These are phyloP conservation scores for Bambusicola thoracicus DNA, from an alignment of 2,113 vertebrate genomes.

Conservation along the genomic window DNA sequence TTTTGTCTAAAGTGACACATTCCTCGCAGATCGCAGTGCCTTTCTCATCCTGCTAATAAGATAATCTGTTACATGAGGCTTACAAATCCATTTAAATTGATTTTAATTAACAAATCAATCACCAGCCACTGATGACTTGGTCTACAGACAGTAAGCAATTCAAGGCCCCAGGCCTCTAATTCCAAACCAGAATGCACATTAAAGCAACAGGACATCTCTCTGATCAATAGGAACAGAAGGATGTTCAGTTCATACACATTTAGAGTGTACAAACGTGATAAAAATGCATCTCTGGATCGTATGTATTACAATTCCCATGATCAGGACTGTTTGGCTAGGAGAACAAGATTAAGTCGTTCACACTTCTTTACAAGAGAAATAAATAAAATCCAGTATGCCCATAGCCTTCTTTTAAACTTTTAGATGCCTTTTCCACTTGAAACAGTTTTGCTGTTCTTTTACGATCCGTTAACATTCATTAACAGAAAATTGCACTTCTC, in stretches of 20 bases:
- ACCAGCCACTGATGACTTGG: constrained; percentile 69
- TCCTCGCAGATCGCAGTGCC: constrained; percentile 71
- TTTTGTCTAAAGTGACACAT: constrained; percentile 68
- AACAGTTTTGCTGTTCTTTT: constrained; percentile 12
- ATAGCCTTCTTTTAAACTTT: constrained; percentile 7
- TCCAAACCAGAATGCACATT: constrained; percentile 70
- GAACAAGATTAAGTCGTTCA: constrained; percentile 40
- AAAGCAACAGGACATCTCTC: constrained; percentile 64
- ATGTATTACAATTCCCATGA: constrained; percentile 4
- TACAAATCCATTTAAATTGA: constrained; percentile 85
- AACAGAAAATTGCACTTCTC: constrained; percentile 15
- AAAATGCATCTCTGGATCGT: constrained; percentile 48
- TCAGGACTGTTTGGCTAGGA: neutral
- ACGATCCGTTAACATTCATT: neutral
- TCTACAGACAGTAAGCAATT: constrained; percentile 69
- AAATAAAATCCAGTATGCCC: neutral
- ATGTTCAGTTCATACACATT: constrained; percentile 50
- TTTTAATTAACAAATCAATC: constrained; percentile 86
- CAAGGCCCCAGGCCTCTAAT: constrained; percentile 71
- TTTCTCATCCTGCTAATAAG: constrained; percentile 76
- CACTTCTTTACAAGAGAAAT: constrained; percentile 39
- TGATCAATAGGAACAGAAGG: constrained; percentile 56
- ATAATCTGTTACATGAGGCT: constrained; percentile 80
- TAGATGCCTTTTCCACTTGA: neutral
- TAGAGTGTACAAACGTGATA: neutral